These are phyloP conservation scores for Ictidomys tridecemlineatus DNA, from an alignment of 2,113 vertebrate genomes.

Conservation along the genomic window DNA sequence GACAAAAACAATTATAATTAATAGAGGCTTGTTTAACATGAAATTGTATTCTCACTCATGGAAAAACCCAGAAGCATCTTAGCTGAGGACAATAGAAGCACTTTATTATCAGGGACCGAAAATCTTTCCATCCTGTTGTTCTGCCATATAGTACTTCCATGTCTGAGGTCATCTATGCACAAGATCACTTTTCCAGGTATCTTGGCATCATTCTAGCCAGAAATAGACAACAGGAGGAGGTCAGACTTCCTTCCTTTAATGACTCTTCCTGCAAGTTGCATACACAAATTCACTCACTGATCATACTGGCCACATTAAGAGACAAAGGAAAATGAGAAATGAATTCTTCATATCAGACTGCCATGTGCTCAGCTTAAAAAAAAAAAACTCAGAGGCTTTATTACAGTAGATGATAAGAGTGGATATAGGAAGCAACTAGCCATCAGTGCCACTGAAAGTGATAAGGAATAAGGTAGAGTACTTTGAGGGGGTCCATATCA, in stretches of 20 bases:
- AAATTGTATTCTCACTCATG: background rate
- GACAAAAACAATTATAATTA: background rate
- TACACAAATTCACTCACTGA: background rate
- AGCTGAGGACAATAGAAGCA: background rate
- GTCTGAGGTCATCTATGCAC: background rate
- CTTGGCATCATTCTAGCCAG: background rate
- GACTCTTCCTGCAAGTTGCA: background rate
- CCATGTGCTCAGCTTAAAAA: background rate
- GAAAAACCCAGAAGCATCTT: background rate
- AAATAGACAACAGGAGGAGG: background rate
- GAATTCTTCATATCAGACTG: background rate
- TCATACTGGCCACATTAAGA: background rate
- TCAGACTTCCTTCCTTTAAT: background rate
- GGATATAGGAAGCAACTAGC: background rate
- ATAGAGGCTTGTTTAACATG: background rate
- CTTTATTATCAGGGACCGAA: background rate
- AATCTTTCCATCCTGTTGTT: background rate
- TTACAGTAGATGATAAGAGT: background rate
- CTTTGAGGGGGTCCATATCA: background rate
- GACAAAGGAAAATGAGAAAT: background rate
- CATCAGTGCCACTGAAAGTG: background rate
- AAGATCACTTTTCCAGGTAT: background rate
- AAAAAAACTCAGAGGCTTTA: background rate
- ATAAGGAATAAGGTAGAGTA: background rate
- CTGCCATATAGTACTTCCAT: background rate